Conservation (phyloP, 2,113 vertebrate genomes). For the Neolamprologus toae region DNA sequence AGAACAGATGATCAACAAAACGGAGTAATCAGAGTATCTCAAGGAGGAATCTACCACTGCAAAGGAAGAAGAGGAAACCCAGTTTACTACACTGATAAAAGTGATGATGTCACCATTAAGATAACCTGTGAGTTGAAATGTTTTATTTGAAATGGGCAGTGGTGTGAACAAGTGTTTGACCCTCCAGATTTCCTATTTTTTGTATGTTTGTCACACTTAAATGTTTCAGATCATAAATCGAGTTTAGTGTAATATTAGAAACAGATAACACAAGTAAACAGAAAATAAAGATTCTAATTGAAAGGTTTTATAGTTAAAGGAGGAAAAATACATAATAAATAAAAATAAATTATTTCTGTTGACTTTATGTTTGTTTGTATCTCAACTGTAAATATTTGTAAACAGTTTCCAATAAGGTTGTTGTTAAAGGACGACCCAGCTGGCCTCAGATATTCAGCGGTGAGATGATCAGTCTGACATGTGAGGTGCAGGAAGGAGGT, state of each 20-base stretch:
- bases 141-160: background rate
- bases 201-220: background rate
- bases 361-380: background rate
- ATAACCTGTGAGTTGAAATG: background rate
- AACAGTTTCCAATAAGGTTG: background rate
- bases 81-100: too few relatives aligned
- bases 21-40: background rate
- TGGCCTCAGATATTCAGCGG: background rate
- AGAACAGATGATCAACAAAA: background rate
- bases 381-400: background rate
- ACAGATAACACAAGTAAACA: accelerated
- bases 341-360: background rate
- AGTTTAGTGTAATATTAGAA: background rate
- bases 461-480: background rate
- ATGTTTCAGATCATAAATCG: background rate
- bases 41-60: too few relatives aligned
- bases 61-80: accelerated
- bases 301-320: background rate
- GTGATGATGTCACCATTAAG: accelerated
- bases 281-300: background rate
- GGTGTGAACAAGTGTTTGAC: background rate
- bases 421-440: background rate
- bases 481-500: background rate
- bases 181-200: background rate
- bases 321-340: background rate